Evolutionary conservation across 2,888 invertebrate genomes (phyloP), one percentile per base, ranked within the genome.

Genomic region (Phyllotreta cruciferae): DNA sequence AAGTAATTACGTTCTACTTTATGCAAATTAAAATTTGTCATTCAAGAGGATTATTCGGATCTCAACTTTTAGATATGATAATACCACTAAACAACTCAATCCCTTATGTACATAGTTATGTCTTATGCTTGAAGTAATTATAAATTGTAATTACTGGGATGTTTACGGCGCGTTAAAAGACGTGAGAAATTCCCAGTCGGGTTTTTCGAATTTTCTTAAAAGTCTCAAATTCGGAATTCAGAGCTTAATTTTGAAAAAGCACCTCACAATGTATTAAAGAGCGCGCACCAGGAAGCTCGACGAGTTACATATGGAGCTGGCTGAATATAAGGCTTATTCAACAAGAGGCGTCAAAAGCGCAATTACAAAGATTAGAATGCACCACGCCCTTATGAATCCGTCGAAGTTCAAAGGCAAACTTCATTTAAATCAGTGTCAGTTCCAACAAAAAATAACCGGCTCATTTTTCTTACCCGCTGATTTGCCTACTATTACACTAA

Each of bases 291-390:
- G 10, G 44, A 66, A 57, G 60, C 49, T n/a, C 35, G 47, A 49
- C 64, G 65, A 60, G 64, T 64, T 61, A 54, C 64, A 66, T 65
- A 63, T 68, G 68, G 66, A 66, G 68, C 62, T 68, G 69, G 62
- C 44, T 64, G 68, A 68, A 70, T 66, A 70, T 68, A 68, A 71
- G 68, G 65, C 58, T 62, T 64, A 70, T 70, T 72, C 70, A 70
- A 64, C 63, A 62, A 68, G 62, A 66, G 67, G 69, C 65, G 71
- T 64, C 70, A 66, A 64, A 66, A 62, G 66, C 58, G 67, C 69
- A 72, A 72, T 72, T 70, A 69, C 65, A 63, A 66, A 71, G 70
- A 72, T 72, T 72, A 71, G 64, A 68, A 63, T 62, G 63, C 57
- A 55, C 52, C 57, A 56, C 52, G 58, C 55, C 41, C 58, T 58